Conservation (phyloP, 1,140 invertebrate genomes). For the Akabosia matsudoensis region DNA sequence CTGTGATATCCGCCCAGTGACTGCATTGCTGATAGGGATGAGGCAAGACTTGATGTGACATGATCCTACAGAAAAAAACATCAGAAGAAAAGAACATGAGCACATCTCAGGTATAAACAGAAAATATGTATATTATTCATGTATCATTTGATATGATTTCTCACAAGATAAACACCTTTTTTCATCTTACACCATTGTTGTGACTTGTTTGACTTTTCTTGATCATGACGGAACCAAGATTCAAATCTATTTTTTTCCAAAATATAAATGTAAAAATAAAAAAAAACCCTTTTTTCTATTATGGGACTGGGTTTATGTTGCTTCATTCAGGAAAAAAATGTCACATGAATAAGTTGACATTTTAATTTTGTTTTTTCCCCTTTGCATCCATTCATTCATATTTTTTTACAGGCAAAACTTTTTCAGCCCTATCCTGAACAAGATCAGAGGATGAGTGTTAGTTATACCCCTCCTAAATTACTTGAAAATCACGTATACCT, state of each 20-base stretch:
- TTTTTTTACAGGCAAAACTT: not conserved
- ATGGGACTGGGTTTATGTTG: not conserved
- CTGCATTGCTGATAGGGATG: conserved; percentile 45
- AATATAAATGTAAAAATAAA: conserved; percentile 4
- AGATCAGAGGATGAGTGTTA: too few species aligned
- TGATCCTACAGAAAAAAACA: conserved; percentile 39
- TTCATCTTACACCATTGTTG: not conserved
- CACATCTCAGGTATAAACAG: not conserved
- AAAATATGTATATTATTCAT: not conserved
- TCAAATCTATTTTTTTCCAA: conserved; percentile 4
- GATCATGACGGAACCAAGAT: not conserved
- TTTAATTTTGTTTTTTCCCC: not conserved
- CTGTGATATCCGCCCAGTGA: conserved; percentile 46
- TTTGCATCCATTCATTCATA: not conserved
- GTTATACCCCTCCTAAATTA: too few species aligned
- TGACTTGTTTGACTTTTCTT: conserved; percentile 5
- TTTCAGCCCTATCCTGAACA: not conserved
- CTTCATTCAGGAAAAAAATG: not conserved
- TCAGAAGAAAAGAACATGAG: not conserved
- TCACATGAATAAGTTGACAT: not conserved
- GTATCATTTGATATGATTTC: conserved; percentile 25
- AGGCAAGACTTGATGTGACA: conserved; percentile 45
- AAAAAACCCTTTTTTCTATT: not conserved
- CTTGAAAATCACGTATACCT: too few species aligned
- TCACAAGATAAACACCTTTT: conserved; percentile 24